Evolutionary conservation across 92 coral and sea anemone species (phyloP).

Genomic region (Phenganax stokvisi): DNA sequence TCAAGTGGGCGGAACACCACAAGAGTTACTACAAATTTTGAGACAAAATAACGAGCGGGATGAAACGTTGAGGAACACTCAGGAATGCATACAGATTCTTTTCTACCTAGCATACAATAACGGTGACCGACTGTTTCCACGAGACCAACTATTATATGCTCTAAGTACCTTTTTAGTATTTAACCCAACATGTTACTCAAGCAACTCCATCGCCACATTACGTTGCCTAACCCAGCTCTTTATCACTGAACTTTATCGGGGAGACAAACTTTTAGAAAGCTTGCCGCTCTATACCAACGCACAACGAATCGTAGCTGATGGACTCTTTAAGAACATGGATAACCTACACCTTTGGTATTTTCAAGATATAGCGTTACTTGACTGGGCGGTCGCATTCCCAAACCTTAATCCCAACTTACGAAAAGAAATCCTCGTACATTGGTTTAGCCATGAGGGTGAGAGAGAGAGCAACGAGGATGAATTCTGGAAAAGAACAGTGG

Average conservation of each 20-base stretch:
- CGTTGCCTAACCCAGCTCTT: slow-evolving; percentile 53
- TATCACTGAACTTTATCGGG: slow-evolving; percentile 44
- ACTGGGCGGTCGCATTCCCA: slow-evolving; percentile 63
- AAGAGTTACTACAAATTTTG: slow-evolving; percentile 16
- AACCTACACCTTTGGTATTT: slow-evolving; percentile 47
- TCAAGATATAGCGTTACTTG: slow-evolving; percentile 50
- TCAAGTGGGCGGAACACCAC: slow-evolving; percentile 14
- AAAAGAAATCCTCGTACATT: slow-evolving; percentile 37
- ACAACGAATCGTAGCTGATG: slow-evolving; percentile 1
- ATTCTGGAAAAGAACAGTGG: slow-evolving; percentile 11
- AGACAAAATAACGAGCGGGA: slow-evolving; percentile 44
- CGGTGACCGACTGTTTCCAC: slow-evolving; percentile 58
- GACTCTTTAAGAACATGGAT: slow-evolving; percentile 46
- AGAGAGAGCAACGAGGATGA: background rate
- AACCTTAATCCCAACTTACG: slow-evolving; percentile 51
- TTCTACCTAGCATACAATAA: slow-evolving; percentile 54
- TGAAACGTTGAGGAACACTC: slow-evolving; percentile 56
- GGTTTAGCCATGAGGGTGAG: slow-evolving; percentile 34
- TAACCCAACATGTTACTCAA: slow-evolving; percentile 48
- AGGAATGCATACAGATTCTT: slow-evolving; percentile 65
- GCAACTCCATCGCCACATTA: slow-evolving; percentile 41
- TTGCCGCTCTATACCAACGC: slow-evolving; percentile 9
- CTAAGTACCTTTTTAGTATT: slow-evolving; percentile 56
- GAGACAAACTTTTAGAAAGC: slow-evolving; percentile 16
- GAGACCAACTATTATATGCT: slow-evolving; percentile 46